Evolutionary conservation across 2,888 invertebrate species (phyloP).

Genomic region (Chrysina gloriosa): DNA sequence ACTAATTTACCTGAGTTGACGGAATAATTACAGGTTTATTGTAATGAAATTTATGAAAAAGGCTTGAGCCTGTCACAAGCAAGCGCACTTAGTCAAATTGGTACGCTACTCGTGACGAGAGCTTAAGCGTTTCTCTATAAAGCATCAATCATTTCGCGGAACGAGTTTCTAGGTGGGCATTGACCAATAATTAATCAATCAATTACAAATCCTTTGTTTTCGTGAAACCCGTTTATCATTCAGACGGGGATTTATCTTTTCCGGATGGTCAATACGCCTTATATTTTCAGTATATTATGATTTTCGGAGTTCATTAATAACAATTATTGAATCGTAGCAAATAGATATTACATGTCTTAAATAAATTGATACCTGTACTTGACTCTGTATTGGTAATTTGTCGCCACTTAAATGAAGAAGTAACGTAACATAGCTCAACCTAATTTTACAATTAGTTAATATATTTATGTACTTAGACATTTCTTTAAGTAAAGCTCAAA

Average conservation of each 20-base stretch:
- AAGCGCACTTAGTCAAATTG: constrained; percentile 43
- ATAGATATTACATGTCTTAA: too few species aligned
- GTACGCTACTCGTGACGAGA: constrained; percentile 35
- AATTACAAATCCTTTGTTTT: constrained; percentile 53
- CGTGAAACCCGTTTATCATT: constrained; percentile 49
- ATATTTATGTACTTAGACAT: too few species aligned
- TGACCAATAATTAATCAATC: constrained; percentile 52
- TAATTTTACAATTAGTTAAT: too few species aligned
- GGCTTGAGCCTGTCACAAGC: constrained; percentile 32
- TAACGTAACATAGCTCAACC: too few species aligned
- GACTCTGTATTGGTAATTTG: too few species aligned
- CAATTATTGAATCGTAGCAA: neutral
- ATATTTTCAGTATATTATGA: constrained; percentile 29
- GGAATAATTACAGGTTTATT: constrained; percentile 36
- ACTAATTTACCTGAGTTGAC: constrained; percentile 31
- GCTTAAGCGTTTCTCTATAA: constrained; percentile 28
- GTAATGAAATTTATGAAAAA: constrained; percentile 39
- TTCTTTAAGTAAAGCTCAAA: too few species aligned
- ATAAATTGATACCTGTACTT: too few species aligned
- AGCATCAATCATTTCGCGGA: constrained; percentile 50
- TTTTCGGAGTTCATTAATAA: neutral
- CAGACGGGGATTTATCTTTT: constrained; percentile 49
- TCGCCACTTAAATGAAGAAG: too few species aligned
- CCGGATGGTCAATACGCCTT: constrained; percentile 34
- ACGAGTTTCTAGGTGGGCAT: constrained; percentile 50